These are phyloP conservation scores for Nebria brevicollis DNA, from an alignment of 2,888 invertebrate genomes.

Conservation along the genomic window DNA sequence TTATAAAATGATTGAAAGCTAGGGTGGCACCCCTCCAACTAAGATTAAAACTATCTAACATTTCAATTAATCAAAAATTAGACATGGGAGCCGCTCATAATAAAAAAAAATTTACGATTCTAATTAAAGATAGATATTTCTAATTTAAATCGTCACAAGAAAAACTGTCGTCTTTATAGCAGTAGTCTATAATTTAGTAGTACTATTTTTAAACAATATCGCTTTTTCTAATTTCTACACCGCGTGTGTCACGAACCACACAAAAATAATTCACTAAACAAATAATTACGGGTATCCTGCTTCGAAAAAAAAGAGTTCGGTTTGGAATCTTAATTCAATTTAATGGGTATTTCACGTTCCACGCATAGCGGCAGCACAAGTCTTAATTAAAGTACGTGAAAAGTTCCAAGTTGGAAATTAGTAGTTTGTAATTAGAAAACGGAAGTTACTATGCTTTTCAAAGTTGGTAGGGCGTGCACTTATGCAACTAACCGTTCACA, in stretches of 20 bases:
- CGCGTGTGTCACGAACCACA: constrained; percentile 3
- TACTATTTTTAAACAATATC: constrained; percentile 6
- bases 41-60: too few relatives aligned
- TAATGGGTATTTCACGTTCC: not conserved
- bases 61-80: too few relatives aligned
- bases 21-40: too few relatives aligned
- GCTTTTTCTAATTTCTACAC: not conserved
- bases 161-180: not conserved
- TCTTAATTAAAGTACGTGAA: not conserved
- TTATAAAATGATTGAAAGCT: too few relatives aligned
- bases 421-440: not conserved
- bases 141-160: not conserved
- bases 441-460: not conserved
- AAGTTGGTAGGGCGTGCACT: constrained; percentile 14
- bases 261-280: not conserved
- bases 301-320: not conserved
- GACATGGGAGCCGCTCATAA: too few relatives aligned
- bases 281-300: not conserved
- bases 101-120: too few relatives aligned
- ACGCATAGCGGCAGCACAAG: not conserved
- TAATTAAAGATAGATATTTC: too few relatives aligned
- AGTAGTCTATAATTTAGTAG: not conserved
- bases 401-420: not conserved
- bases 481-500: constrained; percentile 34
- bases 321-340: too few relatives aligned